Percentiles rank a stretch among this genome's conserved stretches.
Conservation (phyloP, 2,888 invertebrate species). For the Auanema sp. region DNA sequence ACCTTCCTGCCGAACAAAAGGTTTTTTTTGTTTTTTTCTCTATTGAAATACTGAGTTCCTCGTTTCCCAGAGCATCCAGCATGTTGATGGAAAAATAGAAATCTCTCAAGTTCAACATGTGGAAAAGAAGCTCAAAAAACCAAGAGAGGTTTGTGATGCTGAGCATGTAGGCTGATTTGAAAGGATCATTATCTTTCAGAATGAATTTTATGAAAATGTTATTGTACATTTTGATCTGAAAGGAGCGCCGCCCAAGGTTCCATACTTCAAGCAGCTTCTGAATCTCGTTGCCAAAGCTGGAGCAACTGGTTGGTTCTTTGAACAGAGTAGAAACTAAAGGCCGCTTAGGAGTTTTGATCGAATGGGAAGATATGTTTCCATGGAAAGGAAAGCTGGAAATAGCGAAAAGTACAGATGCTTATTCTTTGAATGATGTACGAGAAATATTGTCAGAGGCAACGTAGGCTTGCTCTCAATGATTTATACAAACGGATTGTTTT, state of each 20-base stretch:
- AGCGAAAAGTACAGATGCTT: constrained; percentile 74
- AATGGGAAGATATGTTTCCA: constrained; percentile 88
- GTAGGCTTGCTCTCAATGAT: background rate
- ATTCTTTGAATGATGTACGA: constrained; percentile 73
- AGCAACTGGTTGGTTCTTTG: constrained; percentile 71
- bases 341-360: constrained; percentile 75
- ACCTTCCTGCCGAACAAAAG: too few relatives aligned
- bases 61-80: background rate
- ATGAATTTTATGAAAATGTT: constrained; percentile 64
- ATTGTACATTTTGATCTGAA: constrained; percentile 82
- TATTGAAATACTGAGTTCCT: too few relatives aligned
- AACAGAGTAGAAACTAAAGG: too few relatives aligned
- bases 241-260: constrained; percentile 78
- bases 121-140: background rate
- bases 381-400: constrained; percentile 72
- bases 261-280: constrained; percentile 69
- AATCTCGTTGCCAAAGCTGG: constrained; percentile 72
- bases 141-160: background rate
- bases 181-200: constrained; percentile 19
- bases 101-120: background rate
- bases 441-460: constrained; percentile 73
- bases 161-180: background rate
- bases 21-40: too few relatives aligned
- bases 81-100: constrained; percentile 4
- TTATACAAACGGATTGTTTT: constrained; percentile 55